Evolutionary conservation across 2,888 invertebrate species (phyloP).

Genomic region (Troides helena): DNA sequence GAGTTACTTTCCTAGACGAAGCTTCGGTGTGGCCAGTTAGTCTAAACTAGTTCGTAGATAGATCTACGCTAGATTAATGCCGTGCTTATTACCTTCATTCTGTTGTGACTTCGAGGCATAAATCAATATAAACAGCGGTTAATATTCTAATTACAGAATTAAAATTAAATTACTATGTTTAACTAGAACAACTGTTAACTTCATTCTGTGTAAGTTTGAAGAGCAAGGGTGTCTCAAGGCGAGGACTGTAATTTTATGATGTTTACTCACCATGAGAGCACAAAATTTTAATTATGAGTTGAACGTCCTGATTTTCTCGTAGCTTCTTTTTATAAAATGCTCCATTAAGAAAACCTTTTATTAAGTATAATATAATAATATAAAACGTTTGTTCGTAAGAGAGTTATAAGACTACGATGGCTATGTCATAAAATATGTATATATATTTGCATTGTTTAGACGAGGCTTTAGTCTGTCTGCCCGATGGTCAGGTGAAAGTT

Average conservation of each 20-base stretch:
- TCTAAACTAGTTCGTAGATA: constrained; percentile 20
- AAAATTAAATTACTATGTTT: too few relatives aligned
- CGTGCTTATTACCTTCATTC: not conserved
- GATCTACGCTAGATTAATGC: constrained; percentile 20
- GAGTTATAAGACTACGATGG: not conserved
- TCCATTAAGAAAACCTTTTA: not conserved
- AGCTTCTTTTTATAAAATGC: too few relatives aligned
- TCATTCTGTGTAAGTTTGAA: too few relatives aligned
- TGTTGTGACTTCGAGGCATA: not conserved
- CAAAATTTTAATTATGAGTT: too few relatives aligned
- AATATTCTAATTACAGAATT: too few relatives aligned
- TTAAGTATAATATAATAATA: not conserved
- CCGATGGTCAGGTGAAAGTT: constrained; percentile 62
- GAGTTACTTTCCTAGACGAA: constrained; percentile 58
- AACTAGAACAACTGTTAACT: too few relatives aligned
- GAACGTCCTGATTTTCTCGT: too few relatives aligned
- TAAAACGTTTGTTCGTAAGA: not conserved
- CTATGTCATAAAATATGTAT: constrained; percentile 13
- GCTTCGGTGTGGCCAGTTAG: constrained; percentile 38
- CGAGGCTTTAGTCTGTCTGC: constrained; percentile 54
- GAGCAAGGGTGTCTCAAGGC: too few relatives aligned
- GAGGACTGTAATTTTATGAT: too few relatives aligned
- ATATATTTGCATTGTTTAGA: constrained; percentile 47
- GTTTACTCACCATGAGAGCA: too few relatives aligned
- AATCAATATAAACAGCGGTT: not conserved